A percentile compares a stretch with the other conserved stretches of the same genome.
These are phyloP conservation scores for Marmota monax DNA, from an alignment of 2,113 vertebrate genomes.

Conservation along the genomic window DNA sequence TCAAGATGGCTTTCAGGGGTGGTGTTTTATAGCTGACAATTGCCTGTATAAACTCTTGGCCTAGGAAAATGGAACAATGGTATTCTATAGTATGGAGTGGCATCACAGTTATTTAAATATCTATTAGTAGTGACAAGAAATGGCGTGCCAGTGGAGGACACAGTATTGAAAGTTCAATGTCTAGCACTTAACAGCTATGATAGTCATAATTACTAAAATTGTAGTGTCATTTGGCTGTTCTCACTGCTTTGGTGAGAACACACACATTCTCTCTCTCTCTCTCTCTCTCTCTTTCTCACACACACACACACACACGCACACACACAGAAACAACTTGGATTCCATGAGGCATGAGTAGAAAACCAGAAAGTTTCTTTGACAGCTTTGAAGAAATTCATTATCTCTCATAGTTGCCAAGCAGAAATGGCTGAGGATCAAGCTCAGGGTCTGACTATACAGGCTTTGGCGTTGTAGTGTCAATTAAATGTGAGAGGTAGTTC, in stretches of 20 bases:
- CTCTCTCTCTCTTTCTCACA: too few species aligned
- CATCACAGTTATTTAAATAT: not conserved
- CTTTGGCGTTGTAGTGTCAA: not conserved
- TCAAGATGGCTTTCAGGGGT: not conserved
- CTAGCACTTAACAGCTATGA: not conserved
- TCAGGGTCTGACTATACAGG: not conserved
- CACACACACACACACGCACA: not conserved
- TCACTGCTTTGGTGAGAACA: constrained; percentile 15
- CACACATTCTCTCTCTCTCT: not conserved
- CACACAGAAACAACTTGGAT: not conserved
- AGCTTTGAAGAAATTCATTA: constrained; percentile 18
- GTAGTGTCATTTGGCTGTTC: not conserved
- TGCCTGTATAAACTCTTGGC: not conserved
- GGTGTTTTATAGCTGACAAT: not conserved
- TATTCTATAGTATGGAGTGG: not conserved
- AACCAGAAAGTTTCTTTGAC: constrained; percentile 23
- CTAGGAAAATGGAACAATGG: not conserved
- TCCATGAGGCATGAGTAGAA: not conserved
- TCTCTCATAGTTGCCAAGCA: not conserved
- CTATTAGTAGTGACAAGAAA: not conserved
- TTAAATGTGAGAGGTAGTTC: constrained; percentile 16
- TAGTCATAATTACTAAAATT: constrained; percentile 17
- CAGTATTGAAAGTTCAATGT: not conserved
- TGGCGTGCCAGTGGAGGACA: not conserved
- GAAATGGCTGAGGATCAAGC: not conserved